Conservation (phyloP, 1,140 invertebrate species). For the Camponotus vicinus region DNA sequence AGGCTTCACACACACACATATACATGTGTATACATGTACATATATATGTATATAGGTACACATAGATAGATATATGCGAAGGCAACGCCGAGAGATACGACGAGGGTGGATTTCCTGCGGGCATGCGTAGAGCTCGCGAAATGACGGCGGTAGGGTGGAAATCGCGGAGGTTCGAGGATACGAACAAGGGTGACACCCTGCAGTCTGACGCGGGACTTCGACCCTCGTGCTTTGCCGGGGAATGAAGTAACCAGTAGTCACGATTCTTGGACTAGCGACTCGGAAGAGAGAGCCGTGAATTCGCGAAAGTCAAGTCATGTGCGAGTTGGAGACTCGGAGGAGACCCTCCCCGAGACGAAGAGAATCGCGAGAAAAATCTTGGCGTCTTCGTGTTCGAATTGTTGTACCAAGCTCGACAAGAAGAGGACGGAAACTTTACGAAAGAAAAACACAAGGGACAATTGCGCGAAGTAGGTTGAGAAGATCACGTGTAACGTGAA, state of each 20-base stretch:
- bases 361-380: neutral
- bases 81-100: slow-evolving; percentile 42
- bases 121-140: slow-evolving; percentile 60
- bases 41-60: too few relatives aligned
- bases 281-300: neutral
- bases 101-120: slow-evolving; percentile 67
- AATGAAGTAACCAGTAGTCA: slow-evolving; percentile 25
- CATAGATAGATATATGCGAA: slow-evolving; percentile 8
- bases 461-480: neutral
- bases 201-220: slow-evolving; percentile 84
- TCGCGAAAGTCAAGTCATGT: slow-evolving; percentile 32
- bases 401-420: neutral
- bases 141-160: slow-evolving; percentile 70
- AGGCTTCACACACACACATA: neutral
- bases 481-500: slow-evolving; percentile 4
- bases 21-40: too few relatives aligned
- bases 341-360: neutral
- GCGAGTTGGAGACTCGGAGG: neutral
- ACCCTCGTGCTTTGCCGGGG: slow-evolving; percentile 71
- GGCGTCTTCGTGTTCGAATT: neutral
- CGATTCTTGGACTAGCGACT: slow-evolving; percentile 2
- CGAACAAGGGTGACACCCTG: slow-evolving; percentile 85
- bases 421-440: slow-evolving; percentile 4
- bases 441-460: neutral
- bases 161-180: slow-evolving; percentile 77